Conservation (phyloP, 2,888 invertebrate species). For the Thereva unica region DNA sequence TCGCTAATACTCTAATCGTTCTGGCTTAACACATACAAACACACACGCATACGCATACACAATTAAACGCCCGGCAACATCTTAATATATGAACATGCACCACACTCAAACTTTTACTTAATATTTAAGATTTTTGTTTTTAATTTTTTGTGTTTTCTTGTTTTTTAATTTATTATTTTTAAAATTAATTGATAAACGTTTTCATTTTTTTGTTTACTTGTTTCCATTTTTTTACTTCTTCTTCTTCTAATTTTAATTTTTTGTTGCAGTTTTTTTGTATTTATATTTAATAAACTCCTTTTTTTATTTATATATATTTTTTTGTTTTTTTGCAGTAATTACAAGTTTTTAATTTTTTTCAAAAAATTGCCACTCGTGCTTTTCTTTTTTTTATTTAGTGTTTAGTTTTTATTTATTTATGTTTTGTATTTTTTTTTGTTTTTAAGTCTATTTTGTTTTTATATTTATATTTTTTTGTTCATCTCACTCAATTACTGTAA, state of each 20-base stretch:
- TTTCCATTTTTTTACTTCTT: slow-evolving; percentile 3
- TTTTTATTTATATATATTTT: slow-evolving; percentile 9
- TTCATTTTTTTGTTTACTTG: slow-evolving; percentile 12
- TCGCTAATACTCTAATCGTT: too few relatives aligned
- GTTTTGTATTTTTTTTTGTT: slow-evolving; percentile 8
- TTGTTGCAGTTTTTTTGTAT: not conserved
- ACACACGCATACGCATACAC: too few relatives aligned
- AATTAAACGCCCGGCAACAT: too few relatives aligned
- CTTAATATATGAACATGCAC: not conserved
- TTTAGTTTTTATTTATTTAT: not conserved
- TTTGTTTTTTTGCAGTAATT: slow-evolving; percentile 22
- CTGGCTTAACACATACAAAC: too few relatives aligned
- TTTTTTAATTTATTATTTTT: slow-evolving; percentile 15
- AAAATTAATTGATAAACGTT: slow-evolving; percentile 7
- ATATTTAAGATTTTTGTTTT: slow-evolving; percentile 13
- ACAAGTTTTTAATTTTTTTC: slow-evolving; percentile 24
- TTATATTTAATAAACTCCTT: not conserved
- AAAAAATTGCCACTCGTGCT: slow-evolving; percentile 30
- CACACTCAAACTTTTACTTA: slow-evolving; percentile 12
- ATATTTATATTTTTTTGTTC: slow-evolving; percentile 5
- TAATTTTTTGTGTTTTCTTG: slow-evolving; percentile 2
- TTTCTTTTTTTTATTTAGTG: slow-evolving; percentile 13
- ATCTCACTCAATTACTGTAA: slow-evolving; percentile 26
- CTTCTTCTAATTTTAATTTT: slow-evolving; percentile 21
- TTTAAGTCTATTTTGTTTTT: slow-evolving; percentile 6